Conservation (phyloP, 1,140 invertebrate genomes). For the Drosophila sproati region DNA sequence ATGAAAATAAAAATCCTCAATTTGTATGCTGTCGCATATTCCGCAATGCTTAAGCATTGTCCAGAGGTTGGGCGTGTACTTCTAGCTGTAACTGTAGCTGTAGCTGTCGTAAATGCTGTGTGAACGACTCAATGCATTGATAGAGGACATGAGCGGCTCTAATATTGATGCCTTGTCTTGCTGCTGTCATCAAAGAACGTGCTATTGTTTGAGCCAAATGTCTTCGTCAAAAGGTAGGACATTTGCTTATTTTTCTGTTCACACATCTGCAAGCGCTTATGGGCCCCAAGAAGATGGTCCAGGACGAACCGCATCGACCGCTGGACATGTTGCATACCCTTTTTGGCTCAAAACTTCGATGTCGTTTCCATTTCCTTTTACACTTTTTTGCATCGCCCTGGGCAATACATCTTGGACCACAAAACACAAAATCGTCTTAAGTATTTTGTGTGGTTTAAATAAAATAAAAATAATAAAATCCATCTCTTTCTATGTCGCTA, state of each 20-base stretch:
- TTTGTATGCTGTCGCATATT: constrained; percentile 82
- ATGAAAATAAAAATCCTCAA: constrained; percentile 81
- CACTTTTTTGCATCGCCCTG: constrained; percentile 72
- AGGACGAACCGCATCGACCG: constrained; percentile 32
- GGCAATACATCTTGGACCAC: constrained; percentile 81
- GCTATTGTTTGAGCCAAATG: constrained; percentile 73
- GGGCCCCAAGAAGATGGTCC: constrained; percentile 17
- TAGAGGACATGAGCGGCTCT: constrained; percentile 70
- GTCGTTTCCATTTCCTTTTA: constrained; percentile 67
- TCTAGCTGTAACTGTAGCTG: background rate
- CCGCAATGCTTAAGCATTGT: constrained; percentile 66
- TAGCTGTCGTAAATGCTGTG: constrained; percentile 70
- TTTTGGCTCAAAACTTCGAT: constrained; percentile 65
- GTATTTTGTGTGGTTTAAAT: constrained; percentile 83
- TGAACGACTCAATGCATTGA: constrained; percentile 57
- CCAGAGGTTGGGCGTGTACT: constrained; percentile 24
- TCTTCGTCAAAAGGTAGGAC: constrained; percentile 75
- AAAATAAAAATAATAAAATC: constrained; percentile 83
- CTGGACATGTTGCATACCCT: constrained; percentile 58
- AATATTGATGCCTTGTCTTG: constrained; percentile 70
- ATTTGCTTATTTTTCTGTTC: constrained; percentile 76
- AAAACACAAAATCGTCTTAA: constrained; percentile 83
- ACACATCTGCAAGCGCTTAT: constrained; percentile 51
- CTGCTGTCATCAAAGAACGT: constrained; percentile 71
- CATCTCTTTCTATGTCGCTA: constrained; percentile 22